Evolutionary conservation across 1,140 invertebrate species (phyloP).

Genomic region (Reticulitermes speratus): DNA sequence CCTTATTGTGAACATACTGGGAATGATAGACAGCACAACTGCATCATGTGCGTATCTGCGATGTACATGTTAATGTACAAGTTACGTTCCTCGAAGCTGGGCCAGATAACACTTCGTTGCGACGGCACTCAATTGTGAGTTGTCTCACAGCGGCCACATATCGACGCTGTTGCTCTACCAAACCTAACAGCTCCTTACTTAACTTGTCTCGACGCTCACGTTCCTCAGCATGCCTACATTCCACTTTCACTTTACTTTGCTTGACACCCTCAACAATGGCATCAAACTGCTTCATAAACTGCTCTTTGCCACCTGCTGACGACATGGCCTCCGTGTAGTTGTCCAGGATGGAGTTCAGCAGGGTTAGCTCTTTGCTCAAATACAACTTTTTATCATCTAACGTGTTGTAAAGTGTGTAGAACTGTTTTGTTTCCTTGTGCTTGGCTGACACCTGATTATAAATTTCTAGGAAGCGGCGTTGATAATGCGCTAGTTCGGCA

Average conservation of each 20-base stretch:
- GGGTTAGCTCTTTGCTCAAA: conserved; percentile 84
- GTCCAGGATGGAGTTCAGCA: conserved; percentile 93
- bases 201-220: conserved; percentile 70
- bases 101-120: conserved; percentile 59
- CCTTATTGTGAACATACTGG: too few species aligned
- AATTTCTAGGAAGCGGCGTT: conserved; percentile 91
- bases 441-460: conserved; percentile 95
- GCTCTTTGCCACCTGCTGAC: conserved; percentile 68
- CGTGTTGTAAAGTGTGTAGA: conserved; percentile 94
- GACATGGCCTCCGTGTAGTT: conserved; percentile 82
- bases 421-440: conserved; percentile 96
- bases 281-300: conserved; percentile 87
- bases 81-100: conserved; percentile 39
- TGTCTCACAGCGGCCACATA: conserved; percentile 84
- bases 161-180: conserved; percentile 78
- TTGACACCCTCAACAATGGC: conserved; percentile 82
- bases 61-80: neutral
- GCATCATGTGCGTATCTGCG: too few species aligned
- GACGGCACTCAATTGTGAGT: conserved; percentile 70
- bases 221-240: conserved; percentile 62
- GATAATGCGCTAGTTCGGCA: conserved; percentile 92
- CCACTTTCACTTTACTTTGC: conserved; percentile 71
- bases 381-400: conserved; percentile 92
- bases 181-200: conserved; percentile 56
- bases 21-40: too few species aligned